phyloP scores from a whole-genome alignment of 2,113 vertebrate genomes.

The Pseudopipra pipra region DNA sequence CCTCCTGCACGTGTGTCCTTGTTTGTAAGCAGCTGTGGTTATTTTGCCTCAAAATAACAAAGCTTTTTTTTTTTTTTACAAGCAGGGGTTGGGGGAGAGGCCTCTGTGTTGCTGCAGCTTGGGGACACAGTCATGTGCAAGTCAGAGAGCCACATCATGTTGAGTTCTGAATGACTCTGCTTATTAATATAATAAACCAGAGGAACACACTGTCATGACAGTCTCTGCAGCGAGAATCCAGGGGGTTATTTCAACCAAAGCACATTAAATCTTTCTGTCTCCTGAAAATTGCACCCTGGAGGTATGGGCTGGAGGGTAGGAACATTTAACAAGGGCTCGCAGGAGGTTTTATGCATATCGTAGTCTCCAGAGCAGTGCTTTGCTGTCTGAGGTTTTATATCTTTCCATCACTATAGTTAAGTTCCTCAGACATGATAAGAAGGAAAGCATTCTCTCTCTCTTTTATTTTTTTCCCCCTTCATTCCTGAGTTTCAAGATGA shows the following conservation, averaged over 20 bases:
- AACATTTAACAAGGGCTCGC: constrained; percentile 8
- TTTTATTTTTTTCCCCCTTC: background rate
- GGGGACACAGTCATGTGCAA: background rate
- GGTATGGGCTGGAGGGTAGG: background rate
- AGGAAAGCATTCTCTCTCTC: background rate
- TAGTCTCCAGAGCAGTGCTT: background rate
- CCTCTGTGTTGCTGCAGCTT: background rate
- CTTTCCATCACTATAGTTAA: background rate
- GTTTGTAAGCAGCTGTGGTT: background rate
- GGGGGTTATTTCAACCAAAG: constrained; percentile 17
- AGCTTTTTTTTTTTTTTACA: background rate
- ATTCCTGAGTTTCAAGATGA: background rate
- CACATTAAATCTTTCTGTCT: constrained; percentile 36
- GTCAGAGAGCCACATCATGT: constrained; percentile 8
- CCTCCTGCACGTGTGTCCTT: background rate
- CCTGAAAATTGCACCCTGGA: constrained; percentile 28
- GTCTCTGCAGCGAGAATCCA: background rate
- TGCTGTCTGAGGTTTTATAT: constrained; percentile 25
- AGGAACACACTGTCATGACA: background rate
- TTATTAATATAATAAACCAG: constrained; percentile 58
- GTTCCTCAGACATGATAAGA: background rate
- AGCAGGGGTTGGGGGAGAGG: background rate
- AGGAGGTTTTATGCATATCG: background rate
- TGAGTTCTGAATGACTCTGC: constrained; percentile 41
- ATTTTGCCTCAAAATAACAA: background rate